These are phyloP conservation scores for Rhopilema esculentum DNA, from an alignment of 30 jellyfish, hydroid and myxozoan genomes.

Conservation along the genomic window DNA sequence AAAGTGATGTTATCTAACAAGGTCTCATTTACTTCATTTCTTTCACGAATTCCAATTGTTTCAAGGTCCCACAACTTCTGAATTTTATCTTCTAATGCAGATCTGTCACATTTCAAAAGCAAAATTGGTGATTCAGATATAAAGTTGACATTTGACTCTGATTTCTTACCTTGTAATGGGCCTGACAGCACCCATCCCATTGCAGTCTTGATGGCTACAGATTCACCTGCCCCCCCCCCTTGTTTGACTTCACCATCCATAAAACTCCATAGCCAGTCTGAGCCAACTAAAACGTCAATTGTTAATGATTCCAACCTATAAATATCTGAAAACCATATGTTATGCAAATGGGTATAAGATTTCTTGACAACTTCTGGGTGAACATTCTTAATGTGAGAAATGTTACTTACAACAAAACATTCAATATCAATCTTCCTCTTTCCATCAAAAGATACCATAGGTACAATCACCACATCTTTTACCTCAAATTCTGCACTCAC, in stretches of 20 bases:
- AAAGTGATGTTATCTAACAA: constrained; percentile 1
- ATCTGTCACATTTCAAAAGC: constrained; percentile 13
- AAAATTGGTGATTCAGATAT: background rate
- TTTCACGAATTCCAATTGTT: constrained; percentile 13
- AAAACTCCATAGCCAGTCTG: constrained; percentile 5
- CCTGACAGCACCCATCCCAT: constrained; percentile 42
- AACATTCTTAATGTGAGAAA: constrained; percentile 6
- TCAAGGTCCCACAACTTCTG: constrained; percentile 53
- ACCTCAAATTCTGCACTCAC: too few species aligned
- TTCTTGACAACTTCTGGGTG: constrained; percentile 16
- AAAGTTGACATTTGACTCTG: constrained; percentile 20
- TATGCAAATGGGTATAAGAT: background rate
- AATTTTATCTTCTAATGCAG: constrained; percentile 22
- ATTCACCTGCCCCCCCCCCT: constrained; percentile 35
- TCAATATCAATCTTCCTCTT: constrained; percentile 9
- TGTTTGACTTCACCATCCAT: constrained; percentile 23
- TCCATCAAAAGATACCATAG: constrained; percentile 14
- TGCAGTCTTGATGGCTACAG: constrained; percentile 29
- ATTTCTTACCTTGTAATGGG: constrained; percentile 19
- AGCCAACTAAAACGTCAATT: constrained; percentile 5
- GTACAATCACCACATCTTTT: constrained; percentile 12
- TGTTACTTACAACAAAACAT: constrained; percentile 14
- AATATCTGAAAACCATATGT: constrained; percentile 20
- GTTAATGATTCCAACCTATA: constrained; percentile 10
- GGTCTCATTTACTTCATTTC: constrained; percentile 42